Percentiles rank a stretch among this genome's conserved stretches.
These are phyloP conservation scores for Harpegnathos saltator DNA, from an alignment of 1,140 invertebrate genomes.

Conservation along the genomic window DNA sequence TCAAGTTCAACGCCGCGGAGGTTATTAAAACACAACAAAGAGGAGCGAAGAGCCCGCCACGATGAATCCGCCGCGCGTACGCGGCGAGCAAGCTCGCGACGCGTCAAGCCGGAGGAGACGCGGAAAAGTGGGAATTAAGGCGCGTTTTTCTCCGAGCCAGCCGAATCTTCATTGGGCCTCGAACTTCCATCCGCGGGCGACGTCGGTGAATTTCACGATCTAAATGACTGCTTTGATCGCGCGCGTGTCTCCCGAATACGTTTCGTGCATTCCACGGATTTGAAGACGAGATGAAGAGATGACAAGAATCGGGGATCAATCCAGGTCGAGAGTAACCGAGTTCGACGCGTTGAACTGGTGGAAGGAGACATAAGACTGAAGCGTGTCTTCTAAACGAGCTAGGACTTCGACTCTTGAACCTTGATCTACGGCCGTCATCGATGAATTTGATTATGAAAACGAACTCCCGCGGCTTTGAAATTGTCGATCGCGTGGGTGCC, in stretches of 20 bases:
- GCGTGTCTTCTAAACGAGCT: too few species aligned
- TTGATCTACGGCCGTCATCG: too few species aligned
- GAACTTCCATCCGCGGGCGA: neutral
- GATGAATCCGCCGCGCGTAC: neutral
- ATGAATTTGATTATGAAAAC: too few species aligned
- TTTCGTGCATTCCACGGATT: slow-evolving; percentile 20
- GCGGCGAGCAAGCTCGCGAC: neutral
- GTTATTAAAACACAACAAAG: neutral
- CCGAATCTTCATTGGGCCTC: neutral
- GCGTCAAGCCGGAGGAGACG: neutral
- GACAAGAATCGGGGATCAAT: too few species aligned
- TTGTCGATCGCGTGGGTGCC: too few species aligned
- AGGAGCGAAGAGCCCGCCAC: neutral
- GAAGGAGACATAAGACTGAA: too few species aligned
- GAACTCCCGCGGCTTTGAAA: too few species aligned
- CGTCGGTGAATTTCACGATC: neutral
- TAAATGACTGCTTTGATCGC: neutral
- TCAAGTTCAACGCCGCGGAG: neutral
- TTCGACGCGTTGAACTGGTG: too few species aligned
- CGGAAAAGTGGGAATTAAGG: neutral
- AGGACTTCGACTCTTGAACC: too few species aligned
- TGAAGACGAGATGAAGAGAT: too few species aligned
- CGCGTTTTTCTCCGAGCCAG: neutral
- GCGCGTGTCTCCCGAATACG: slow-evolving; percentile 51
- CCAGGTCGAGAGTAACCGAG: too few species aligned